Base-by-base conservation (phyloP, 2,113 vertebrate species). In the Mellivora capensis region DNA sequence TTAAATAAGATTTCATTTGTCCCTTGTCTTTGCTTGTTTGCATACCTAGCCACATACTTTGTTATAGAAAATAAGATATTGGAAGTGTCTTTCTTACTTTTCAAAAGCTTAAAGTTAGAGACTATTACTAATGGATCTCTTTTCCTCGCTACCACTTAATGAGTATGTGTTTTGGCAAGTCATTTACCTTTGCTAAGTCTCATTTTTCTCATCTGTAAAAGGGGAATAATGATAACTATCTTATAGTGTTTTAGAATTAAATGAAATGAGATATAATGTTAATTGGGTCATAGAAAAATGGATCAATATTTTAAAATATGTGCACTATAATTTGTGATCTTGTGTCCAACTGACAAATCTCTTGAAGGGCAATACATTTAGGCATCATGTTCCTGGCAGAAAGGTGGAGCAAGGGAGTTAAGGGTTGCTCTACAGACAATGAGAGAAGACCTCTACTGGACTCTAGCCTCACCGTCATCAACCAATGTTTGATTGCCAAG, bases 151-250 rank as follows among this genome's bases (percentile, higher is more conserved):
- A 79, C 74, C 12, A 44, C 7, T 90, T 52, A 71, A 39, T 90
- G 62, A 95, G 14, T 74, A 2, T 85, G 31, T 91, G 83, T 76
- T 94, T 84, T 79, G 39, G 47, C 15, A 93, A 94, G n/a, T 85
- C 42, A 85, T 54, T 95, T 86, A 57, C 69, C 4, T 87, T 88
- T 20, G 39, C 21, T 85, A 90, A 85, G 20, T 49, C 42, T 92
- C 47, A 59, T n/a, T 94, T 85, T 95, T 95, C 59, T 88, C 42
- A 67, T 67, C 29, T 93, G 27, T 88, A 79, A 91, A 95, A 93
- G 82, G 37, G 18, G 37, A 79, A 71, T 93, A 25, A 61, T 87
- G 47, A n/a, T 85, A 90, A 59, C 76, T 84, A 31, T 87, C 69
- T 62, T 23, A 52, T 6, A 31, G 54, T 62, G 87, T 85, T 94